Percentiles rank a stretch among this genome's conserved stretches.
These are phyloP conservation scores for Carassius auratus DNA, from an alignment of 2,113 vertebrate species.

Conservation along the genomic window DNA sequence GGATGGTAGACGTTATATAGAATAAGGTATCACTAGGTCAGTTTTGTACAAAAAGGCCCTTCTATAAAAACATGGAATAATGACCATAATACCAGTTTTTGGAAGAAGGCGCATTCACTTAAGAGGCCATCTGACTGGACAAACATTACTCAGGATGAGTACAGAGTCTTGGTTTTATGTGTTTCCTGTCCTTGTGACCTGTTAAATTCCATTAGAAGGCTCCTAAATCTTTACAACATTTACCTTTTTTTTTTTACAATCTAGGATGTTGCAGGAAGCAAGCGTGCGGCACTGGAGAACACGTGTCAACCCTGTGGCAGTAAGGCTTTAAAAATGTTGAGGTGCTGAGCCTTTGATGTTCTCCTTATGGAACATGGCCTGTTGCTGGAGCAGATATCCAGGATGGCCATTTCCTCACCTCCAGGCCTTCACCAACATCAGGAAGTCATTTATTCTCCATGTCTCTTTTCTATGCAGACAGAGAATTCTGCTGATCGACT, in stretches of 20 bases:
- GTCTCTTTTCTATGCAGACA: conserved; percentile 25
- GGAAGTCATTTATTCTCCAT: conserved; percentile 50
- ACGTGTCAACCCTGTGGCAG: conserved; percentile 19
- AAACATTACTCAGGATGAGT: conserved; percentile 17
- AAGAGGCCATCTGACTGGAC: neutral
- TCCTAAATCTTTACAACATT: conserved; percentile 15
- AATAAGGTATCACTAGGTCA: conserved; percentile 29
- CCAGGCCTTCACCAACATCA: conserved; percentile 4
- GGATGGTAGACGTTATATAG: conserved; percentile 16
- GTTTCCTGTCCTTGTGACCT: conserved; percentile 45
- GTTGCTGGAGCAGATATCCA: conserved; percentile 39
- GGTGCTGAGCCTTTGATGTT: conserved; percentile 48
- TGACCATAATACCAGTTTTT: conserved; percentile 27
- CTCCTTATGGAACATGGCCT: conserved; percentile 1
- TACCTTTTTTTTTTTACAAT: conserved; percentile 6
- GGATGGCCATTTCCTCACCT: conserved; percentile 32
- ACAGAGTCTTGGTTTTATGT: conserved; percentile 13
- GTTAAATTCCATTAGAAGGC: conserved; percentile 33
- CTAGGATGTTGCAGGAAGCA: conserved; percentile 32
- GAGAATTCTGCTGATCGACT: conserved; percentile 7
- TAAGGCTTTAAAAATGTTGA: conserved; percentile 36
- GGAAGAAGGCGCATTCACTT: conserved; percentile 28
- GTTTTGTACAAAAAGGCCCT: conserved; percentile 12
- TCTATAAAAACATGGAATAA: conserved; percentile 13
- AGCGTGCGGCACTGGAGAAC: conserved; percentile 14